Conservation (phyloP, 1,140 invertebrate genomes). For the Calliopsis andreniformis region DNA sequence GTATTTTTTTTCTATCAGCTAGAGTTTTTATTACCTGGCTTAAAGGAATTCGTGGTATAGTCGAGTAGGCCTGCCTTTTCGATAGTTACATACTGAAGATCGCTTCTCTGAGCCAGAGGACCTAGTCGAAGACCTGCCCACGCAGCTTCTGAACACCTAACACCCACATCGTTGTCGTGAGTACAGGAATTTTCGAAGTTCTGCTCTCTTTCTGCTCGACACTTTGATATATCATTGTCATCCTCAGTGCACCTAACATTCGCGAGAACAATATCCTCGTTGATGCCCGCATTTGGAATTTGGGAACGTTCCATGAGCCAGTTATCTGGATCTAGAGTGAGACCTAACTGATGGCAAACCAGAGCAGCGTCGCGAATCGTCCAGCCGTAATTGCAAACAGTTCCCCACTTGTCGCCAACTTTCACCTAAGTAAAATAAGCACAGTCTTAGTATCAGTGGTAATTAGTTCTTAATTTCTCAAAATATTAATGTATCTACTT, state of each 20-base stretch:
- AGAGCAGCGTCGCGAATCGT: slow-evolving; percentile 94
- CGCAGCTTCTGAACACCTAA: slow-evolving; percentile 93
- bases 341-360: slow-evolving; percentile 97
- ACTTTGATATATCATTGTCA: slow-evolving; percentile 95
- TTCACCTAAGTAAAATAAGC: slow-evolving; percentile 83
- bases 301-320: slow-evolving; percentile 92
- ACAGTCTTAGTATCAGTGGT: not conserved
- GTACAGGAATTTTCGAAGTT: slow-evolving; percentile 95
- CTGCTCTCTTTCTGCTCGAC: slow-evolving; percentile 88
- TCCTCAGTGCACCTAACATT: slow-evolving; percentile 95
- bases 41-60: slow-evolving; percentile 94
- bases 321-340: slow-evolving; percentile 95
- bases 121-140: slow-evolving; percentile 97
- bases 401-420: slow-evolving; percentile 95
- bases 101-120: slow-evolving; percentile 91
- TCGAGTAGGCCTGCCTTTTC: slow-evolving; percentile 97
- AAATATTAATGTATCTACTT: no score
- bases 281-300: slow-evolving; percentile 89
- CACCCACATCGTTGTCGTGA: slow-evolving; percentile 93
- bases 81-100: slow-evolving; percentile 93
- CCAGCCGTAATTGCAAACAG: slow-evolving; percentile 98
- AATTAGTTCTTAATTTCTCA: no score
- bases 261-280: slow-evolving; percentile 89
- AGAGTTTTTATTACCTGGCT: slow-evolving; percentile 83
- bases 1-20: not conserved